Evolutionary conservation across 2,888 invertebrate genomes (phyloP).

Genomic region (Vanessa cardui): DNA sequence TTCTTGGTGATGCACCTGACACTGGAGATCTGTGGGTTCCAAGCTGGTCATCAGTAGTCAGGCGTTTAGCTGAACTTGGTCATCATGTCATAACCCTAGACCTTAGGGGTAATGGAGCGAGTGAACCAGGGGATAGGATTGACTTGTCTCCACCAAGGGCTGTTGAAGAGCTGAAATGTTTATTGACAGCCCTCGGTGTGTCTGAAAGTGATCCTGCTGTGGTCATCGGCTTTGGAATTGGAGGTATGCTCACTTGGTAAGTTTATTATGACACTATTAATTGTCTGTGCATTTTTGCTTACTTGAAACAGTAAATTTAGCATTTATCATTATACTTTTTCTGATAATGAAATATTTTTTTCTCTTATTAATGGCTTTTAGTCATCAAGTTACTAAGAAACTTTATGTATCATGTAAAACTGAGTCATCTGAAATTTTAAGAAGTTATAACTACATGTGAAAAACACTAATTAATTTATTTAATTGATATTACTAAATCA

Average conservation of each 20-base stretch:
- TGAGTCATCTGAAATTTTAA: no score
- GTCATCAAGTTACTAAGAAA: no score
- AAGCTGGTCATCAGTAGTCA: constrained; percentile 63
- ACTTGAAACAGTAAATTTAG: no score
- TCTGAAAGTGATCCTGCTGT: constrained; percentile 62
- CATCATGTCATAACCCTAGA: constrained; percentile 71
- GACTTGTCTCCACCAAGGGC: constrained; percentile 68
- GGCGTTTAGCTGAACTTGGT: constrained; percentile 59
- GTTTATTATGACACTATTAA: constrained; percentile 36
- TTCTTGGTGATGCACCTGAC: constrained; percentile 74
- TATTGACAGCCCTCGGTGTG: constrained; percentile 67
- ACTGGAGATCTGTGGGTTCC: constrained; percentile 64
- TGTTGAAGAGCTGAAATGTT: constrained; percentile 63
- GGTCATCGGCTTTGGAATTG: constrained; percentile 73
- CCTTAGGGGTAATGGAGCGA: constrained; percentile 72
- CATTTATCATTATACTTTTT: no score
- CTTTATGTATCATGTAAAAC: no score
- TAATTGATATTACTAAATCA: neutral
- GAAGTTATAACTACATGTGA: neutral
- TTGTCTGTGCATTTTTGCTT: neutral
- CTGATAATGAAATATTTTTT: no score
- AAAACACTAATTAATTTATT: neutral
- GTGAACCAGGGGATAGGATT: constrained; percentile 65
- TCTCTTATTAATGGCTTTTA: no score
- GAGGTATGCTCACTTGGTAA: constrained; percentile 77